Conservation (phyloP, 2,797 vertebrate genomes). For the Pygocentrus nattereri region DNA sequence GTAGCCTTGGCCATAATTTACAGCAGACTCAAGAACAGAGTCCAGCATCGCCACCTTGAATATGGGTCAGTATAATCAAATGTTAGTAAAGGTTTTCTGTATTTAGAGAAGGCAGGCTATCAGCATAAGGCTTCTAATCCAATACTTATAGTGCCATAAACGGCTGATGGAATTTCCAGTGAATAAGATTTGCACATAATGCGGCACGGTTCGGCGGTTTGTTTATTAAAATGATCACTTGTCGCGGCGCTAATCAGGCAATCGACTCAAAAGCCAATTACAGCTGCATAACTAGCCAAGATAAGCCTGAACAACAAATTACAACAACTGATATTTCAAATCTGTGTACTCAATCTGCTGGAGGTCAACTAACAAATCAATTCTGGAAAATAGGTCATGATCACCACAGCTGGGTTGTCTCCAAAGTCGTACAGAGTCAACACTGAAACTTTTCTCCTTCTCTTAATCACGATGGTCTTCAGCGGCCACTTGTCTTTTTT, state of each 20-base stretch:
- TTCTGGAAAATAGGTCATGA: neutral
- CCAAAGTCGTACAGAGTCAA: neutral
- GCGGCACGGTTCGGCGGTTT: neutral
- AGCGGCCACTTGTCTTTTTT: too few relatives aligned
- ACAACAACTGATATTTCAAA: conserved; percentile 13
- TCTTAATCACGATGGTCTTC: too few relatives aligned
- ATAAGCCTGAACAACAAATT: conserved; percentile 7
- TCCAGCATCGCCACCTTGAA: neutral
- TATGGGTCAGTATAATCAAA: neutral
- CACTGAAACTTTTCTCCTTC: neutral
- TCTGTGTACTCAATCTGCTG: neutral
- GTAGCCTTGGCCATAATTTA: neutral
- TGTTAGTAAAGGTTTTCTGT: neutral
- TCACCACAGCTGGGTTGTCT: neutral
- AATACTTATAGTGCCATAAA: neutral
- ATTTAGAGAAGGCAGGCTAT: neutral
- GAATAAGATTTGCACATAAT: conserved; percentile 3
- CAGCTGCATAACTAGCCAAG: neutral
- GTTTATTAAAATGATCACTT: conserved; percentile 15
- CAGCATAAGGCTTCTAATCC: neutral
- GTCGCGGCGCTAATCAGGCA: neutral
- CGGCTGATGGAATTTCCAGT: neutral
- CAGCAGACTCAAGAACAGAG: neutral
- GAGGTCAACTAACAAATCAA: neutral
- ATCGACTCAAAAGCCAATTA: conserved; percentile 1